Conservation (phyloP, 2,888 invertebrate species). For the Folsomia candida region DNA sequence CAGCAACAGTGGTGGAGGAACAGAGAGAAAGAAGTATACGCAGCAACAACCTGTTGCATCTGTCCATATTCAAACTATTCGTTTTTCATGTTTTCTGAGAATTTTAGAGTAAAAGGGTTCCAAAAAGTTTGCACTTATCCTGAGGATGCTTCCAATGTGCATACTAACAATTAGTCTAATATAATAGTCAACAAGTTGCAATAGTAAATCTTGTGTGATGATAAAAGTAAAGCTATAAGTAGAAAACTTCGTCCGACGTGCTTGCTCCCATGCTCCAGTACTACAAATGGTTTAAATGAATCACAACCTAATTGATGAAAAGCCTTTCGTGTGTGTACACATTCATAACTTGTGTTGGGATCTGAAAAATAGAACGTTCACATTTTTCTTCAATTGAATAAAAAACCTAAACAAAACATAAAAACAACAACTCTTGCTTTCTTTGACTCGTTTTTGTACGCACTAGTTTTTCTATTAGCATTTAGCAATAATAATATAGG, state of each 20-base stretch:
- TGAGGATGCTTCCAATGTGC: too few relatives aligned
- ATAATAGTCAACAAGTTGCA: not conserved
- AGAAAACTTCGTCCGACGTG: too few relatives aligned
- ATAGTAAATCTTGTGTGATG: not conserved
- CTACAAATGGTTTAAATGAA: too few relatives aligned
- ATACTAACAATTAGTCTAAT: too few relatives aligned
- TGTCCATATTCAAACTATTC: not conserved
- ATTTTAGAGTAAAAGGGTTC: not conserved
- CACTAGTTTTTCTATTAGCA: not conserved
- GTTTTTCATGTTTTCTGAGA: not conserved
- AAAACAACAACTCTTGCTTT: conserved; percentile 8
- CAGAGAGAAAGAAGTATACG: not conserved
- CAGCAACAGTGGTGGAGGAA: conserved; percentile 5
- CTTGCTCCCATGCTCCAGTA: too few relatives aligned
- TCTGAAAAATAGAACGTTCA: not conserved
- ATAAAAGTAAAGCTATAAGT: too few relatives aligned
- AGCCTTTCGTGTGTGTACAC: too few relatives aligned
- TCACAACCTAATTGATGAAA: too few relatives aligned
- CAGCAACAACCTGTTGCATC: conserved; percentile 10
- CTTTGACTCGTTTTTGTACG: conserved; percentile 4
- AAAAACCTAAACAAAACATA: not conserved
- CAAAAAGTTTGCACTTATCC: too few relatives aligned
- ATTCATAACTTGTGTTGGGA: not conserved
- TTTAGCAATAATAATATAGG: not conserved
- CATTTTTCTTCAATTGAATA: not conserved